Base-by-base conservation (phyloP, 2,888 invertebrate genomes). In the Cantharis nigra region DNA sequence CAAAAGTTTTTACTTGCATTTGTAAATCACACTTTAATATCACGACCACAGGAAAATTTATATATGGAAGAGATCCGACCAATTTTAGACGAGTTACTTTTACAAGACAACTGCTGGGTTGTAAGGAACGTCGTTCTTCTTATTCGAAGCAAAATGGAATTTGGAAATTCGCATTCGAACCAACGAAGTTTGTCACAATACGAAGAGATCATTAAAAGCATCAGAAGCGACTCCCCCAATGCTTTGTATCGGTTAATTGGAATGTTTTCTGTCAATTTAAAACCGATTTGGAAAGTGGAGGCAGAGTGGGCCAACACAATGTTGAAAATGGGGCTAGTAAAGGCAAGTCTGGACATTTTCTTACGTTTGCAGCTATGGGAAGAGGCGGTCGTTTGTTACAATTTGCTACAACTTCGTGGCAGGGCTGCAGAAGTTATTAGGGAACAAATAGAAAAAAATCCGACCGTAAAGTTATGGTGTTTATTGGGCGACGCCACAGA, bases 341-440 rank as follows among this genome's bases (percentile, higher is more conserved):
- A 97, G 87, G 93, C 94, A 3, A 97, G 98, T 0, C 89, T 97
- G 18, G 95, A 96, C 80, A 89, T 95, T 72, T 97, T 93, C 86
- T 89, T 93, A 23, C 89, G 91, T 70, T 89, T 98, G 23, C 92
- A 96, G 82, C 89, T 95, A 23, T 99, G 98, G 98, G 97, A 98
- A 84, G 94, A 97, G 80, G 96, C 97, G 28, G 96, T 99, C 74
- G 91, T 93, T 1, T 99, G 99, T 88, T 98, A 98, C 86, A 95
- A 95, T 63, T 89, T 93, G 79, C 88, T 98, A 79, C 94, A 97
- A 82, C 89, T 97, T 82, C 90, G 94, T 62, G 97, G 98, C 85
- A 97, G 97, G 92, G 98, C 98, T 0, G 96, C 97, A 9, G 95
- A 96, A 87, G 90, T 98, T 64, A 96, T 99, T 81, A 91, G 92